A percentile compares a stretch with the other conserved stretches of the same genome.
Conservation (phyloP, 2,888 invertebrate species). For the Eucera pruinosa region DNA sequence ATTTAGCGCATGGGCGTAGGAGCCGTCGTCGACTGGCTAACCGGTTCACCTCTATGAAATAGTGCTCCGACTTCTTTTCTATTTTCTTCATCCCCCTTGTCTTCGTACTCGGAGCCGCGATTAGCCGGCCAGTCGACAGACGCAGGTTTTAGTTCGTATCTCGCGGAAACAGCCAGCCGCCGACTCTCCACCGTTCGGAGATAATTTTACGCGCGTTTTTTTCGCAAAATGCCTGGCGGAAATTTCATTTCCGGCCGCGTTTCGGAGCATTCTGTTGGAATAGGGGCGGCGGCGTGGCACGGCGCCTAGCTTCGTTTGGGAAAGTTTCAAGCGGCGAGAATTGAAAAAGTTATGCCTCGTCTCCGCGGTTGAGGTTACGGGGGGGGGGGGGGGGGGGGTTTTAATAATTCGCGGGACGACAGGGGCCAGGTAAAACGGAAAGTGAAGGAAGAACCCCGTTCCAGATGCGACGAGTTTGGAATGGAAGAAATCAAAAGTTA, state of each 20-base stretch:
- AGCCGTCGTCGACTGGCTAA: constrained; percentile 23
- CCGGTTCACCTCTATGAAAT: constrained; percentile 16
- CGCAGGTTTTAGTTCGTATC: background rate
- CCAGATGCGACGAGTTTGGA: constrained; percentile 12
- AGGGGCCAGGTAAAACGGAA: background rate
- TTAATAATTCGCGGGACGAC: constrained; percentile 54
- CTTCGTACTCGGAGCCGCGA: constrained; percentile 14
- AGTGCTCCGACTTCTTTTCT: background rate
- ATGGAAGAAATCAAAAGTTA: constrained; percentile 58
- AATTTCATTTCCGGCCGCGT: constrained; percentile 45
- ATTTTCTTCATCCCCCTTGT: background rate
- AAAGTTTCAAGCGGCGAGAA: constrained; percentile 48
- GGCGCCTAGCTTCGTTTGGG: constrained; percentile 3
- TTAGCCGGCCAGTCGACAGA: constrained; percentile 10
- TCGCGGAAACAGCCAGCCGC: background rate
- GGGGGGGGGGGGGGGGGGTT: constrained; percentile 49
- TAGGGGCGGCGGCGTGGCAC: background rate
- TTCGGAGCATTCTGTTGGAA: constrained; percentile 33
- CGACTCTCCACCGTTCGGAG: too few relatives aligned
- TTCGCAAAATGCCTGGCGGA: background rate
- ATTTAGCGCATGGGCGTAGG: constrained; percentile 53
- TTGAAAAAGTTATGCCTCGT: constrained; percentile 51
- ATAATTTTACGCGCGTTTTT: constrained; percentile 23
- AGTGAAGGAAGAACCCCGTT: constrained; percentile 20
- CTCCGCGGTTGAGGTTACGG: constrained; percentile 6